Base-by-base conservation (phyloP, 2,113 vertebrate species). In the Elachura formosa region DNA sequence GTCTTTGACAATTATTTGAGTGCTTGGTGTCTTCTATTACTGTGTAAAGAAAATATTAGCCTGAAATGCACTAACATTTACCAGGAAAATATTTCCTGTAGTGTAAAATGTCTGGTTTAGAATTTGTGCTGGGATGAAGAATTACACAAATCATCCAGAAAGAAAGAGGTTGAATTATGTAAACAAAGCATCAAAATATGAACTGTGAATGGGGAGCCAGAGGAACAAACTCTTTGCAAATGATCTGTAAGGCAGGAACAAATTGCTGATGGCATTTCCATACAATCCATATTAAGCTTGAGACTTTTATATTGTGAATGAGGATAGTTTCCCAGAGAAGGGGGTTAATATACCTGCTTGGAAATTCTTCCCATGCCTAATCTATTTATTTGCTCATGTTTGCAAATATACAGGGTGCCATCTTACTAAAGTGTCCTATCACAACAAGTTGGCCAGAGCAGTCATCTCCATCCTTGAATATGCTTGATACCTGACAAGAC, bases 91-190 rank as follows among this genome's bases (percentile, higher is more conserved):
- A 69, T 18, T 90, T 67, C 46, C 43, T 0, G 0, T 64, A 61
- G 43, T 72, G 41, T 62, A 88, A 94, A 90, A 91, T 73, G 31
- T 90, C 14, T 24, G 54, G 22, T 84, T 94, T 93, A 72, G 46
- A 71, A 76, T 81, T 81, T 84, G n/a, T 81, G 22, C 51, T 2
- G 11, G n/a, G 26, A 67, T 92, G 33, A 93, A 87, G 48, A 81
- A 88, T 84, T 94, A 73, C 0, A 0, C 52, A 89, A 89, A 84
- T 82, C 31, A 87, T 68, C 61, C 54, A 89, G 61, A 89, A 91
- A 84, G 16, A 78, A 75, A 84, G 51, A 90, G 8, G 24, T 29
- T 74, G 84, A 78, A 19, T 68, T 82, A 52, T 87, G 58, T n/a
- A 64, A 79, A 68, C 48, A 89, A 89, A 87, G 28, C 36, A 34